Evolutionary conservation across 2,113 vertebrate genomes (phyloP), one percentile per base, ranked within the genome.

Genomic region (Nothobranchius furzeri): DNA sequence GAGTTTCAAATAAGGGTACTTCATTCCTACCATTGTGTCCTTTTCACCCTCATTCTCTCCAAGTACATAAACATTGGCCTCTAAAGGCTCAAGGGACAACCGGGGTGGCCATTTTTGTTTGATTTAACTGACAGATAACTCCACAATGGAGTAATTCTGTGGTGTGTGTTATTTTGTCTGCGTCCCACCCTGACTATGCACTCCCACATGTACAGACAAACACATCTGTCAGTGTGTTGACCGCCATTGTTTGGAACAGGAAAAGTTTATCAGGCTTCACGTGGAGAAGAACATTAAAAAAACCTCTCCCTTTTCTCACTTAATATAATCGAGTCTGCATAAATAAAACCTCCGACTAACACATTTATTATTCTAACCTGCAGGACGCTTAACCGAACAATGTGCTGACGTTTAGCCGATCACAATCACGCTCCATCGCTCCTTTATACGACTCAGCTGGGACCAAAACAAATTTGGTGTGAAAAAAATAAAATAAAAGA

Each of bases 341-440:
- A 48, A 17, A 58, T 17, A 50, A 72, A 24, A 62, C 37, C 50
- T 55, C 35, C 25, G 40, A 52, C 49, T 25, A 60, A 62, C 35
- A 4, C 64, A 72, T 67, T 70, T 57, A 76, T 79, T 59, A 35
- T 49, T 65, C 62, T 53, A 55, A 79, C 73, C 72, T 51, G 66
- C 60, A 54, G 74, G 69, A 62, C 13, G 14, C 37, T 66, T 42
- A 6, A n/a, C 20, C 36, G 30, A 71, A 64, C 43, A 37, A 61
- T 53, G 60, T 25, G 36, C 47, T 3, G n/a, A 59, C 51, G 67
- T 61, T 78, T 54, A 64, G 52, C 60, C 54, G 70, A 64, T 66
- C 42, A 45, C 57, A 56, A 46, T 36, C 35, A 48, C 2, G 60
- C 35, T 37, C 12, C 49, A 5, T 4, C 7, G 8, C 73, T 62